phyloP scores from a whole-genome alignment of 2,113 vertebrate species.

The Dipodomys ordii region DNA sequence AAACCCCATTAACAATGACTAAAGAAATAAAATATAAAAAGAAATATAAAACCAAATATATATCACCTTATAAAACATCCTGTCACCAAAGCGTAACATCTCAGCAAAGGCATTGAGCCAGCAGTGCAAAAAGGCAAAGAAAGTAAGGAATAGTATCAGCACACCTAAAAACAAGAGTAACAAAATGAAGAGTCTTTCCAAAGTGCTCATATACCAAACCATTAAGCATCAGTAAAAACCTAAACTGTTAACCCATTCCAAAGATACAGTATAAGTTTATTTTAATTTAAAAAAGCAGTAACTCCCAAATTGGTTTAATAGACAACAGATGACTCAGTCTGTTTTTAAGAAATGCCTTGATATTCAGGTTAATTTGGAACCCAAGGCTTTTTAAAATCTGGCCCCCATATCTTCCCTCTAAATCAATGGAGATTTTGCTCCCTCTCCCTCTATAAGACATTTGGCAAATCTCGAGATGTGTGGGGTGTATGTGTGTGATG shows the following conservation, averaged over 20 bases:
- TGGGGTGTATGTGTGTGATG: too few species aligned
- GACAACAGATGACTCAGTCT: not conserved
- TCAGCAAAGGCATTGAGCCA: slow-evolving; percentile 92
- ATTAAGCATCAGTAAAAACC: not conserved
- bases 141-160: slow-evolving; percentile 88
- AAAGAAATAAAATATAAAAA: not conserved
- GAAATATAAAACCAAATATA: not conserved
- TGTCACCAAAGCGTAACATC: slow-evolving; percentile 91
- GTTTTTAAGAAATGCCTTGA: slow-evolving; percentile 47
- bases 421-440: not conserved
- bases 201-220: not conserved
- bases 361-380: not conserved
- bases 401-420: not conserved
- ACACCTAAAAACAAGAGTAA: slow-evolving; percentile 84
- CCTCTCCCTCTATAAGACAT: not conserved
- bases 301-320: slow-evolving; percentile 33
- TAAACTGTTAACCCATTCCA: not conserved
- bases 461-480: not conserved
- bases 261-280: not conserved
- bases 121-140: slow-evolving; percentile 90
- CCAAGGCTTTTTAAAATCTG: not conserved
- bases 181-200: not conserved
- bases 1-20: not conserved
- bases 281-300: slow-evolving; percentile 39
- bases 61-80: slow-evolving; percentile 93